These are phyloP conservation scores for Drosophila phalerata DNA, from an alignment of 2,888 invertebrate genomes.

Conservation along the genomic window DNA sequence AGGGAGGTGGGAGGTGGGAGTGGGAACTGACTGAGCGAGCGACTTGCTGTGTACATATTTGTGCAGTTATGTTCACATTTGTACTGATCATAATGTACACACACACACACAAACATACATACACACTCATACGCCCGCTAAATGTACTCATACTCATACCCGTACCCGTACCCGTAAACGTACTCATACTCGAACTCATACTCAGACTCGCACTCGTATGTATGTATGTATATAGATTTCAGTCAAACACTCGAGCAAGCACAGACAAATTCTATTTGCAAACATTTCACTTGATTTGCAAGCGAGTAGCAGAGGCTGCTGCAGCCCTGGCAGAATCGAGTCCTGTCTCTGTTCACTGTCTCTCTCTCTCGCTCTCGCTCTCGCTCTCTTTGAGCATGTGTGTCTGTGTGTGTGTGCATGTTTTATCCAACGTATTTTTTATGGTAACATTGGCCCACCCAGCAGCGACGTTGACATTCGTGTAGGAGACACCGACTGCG, in stretches of 20 bases:
- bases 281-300: constrained; percentile 85
- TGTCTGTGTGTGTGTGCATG: constrained; percentile 48
- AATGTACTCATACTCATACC: constrained; percentile 26
- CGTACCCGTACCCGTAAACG: constrained; percentile 18
- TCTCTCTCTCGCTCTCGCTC: constrained; percentile 9
- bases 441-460: constrained; percentile 45
- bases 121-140: constrained; percentile 33
- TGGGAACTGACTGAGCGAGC: constrained; percentile 56
- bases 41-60: constrained; percentile 84
- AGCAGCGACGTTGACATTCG: constrained; percentile 71
- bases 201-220: not conserved
- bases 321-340: constrained; percentile 42
- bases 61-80: constrained; percentile 85
- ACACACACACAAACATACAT: constrained; percentile 43
- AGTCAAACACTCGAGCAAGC: constrained; percentile 84
- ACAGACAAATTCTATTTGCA: constrained; percentile 85
- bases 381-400: not conserved
- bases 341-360: constrained; percentile 32
- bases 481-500: constrained; percentile 55
- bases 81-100: constrained; percentile 84
- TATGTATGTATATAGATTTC: constrained; percentile 78
- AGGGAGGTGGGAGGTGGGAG: constrained; percentile 13
- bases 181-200: too few species aligned
- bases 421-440: constrained; percentile 70
- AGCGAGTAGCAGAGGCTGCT: constrained; percentile 73